Percentiles rank a stretch among this genome's conserved stretches.
phyloP scores from a whole-genome alignment of 2,113 vertebrate species.

The Ictidomys tridecemlineatus region DNA sequence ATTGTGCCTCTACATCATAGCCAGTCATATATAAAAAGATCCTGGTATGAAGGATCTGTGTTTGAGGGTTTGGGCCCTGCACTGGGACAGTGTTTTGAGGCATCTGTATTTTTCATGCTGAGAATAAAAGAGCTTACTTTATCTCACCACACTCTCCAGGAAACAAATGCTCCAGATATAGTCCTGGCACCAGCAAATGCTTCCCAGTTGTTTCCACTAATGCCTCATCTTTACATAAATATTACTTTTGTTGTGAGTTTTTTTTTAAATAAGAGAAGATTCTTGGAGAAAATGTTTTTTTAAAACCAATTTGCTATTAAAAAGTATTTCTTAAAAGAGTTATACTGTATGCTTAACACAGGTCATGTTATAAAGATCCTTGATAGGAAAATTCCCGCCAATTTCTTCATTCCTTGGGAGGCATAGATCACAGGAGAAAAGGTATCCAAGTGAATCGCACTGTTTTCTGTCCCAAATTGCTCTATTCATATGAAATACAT shows the following conservation, averaged over 20 bases:
- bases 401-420: background rate
- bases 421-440: constrained; percentile 18
- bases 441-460: background rate
- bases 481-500: constrained; percentile 6
- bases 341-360: background rate
- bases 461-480: constrained; percentile 21
- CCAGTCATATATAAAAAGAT: background rate
- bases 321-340: constrained; percentile 35
- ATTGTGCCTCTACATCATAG: background rate
- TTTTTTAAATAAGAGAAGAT: constrained; percentile 45
- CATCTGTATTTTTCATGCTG: constrained; percentile 13
- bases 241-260: constrained; percentile 22
- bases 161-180: constrained; percentile 78
- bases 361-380: background rate
- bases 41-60: background rate
- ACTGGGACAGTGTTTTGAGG: background rate
- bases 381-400: background rate
- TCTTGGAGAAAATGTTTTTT: background rate
- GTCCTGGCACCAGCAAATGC: constrained; percentile 73
- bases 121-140: constrained; percentile 60
- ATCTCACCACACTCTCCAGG: constrained; percentile 75
- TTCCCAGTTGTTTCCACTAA: constrained; percentile 71
- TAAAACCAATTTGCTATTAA: background rate
- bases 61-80: background rate
- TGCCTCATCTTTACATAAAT: constrained; percentile 62